Conservation (phyloP, 1,140 invertebrate genomes). For the Nixonia krombeini region DNA sequence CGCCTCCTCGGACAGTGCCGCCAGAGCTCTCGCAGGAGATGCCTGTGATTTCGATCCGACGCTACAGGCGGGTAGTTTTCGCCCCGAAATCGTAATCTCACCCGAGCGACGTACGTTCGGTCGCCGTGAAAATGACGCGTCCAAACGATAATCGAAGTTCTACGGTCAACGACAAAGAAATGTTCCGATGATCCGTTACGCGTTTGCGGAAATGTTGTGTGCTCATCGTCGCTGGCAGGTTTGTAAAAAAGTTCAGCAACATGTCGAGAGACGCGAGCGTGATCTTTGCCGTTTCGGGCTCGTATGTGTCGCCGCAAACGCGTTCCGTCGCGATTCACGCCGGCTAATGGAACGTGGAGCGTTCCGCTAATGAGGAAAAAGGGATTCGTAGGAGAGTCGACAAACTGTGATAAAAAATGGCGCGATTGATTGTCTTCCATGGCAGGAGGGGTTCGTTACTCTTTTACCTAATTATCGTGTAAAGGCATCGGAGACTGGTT, state of each 20-base stretch:
- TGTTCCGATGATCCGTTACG: background rate
- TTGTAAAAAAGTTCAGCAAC: too few species aligned
- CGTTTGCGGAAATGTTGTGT: too few species aligned
- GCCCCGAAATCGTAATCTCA: too few species aligned
- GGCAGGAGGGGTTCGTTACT: background rate
- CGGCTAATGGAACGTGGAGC: background rate
- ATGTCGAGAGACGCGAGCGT: too few species aligned
- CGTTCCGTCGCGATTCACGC: background rate
- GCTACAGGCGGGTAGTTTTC: constrained; percentile 21
- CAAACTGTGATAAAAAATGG: background rate
- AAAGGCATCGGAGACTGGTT: too few species aligned
- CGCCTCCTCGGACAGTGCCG: constrained; percentile 65
- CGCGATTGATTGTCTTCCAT: background rate
- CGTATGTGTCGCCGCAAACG: background rate
- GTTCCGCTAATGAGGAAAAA: background rate
- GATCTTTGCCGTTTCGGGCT: too few species aligned
- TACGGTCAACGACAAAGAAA: background rate
- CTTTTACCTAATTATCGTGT: too few species aligned
- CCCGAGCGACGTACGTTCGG: constrained; percentile 26
- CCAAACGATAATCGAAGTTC: constrained; percentile 1
- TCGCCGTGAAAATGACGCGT: constrained; percentile 9
- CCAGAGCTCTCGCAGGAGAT: constrained; percentile 68
- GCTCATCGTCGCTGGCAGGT: too few species aligned
- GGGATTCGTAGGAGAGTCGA: background rate
- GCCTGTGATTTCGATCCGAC: constrained; percentile 65